phyloP scores from a whole-genome alignment of 2,888 invertebrate species.

The Unio pictorum region DNA sequence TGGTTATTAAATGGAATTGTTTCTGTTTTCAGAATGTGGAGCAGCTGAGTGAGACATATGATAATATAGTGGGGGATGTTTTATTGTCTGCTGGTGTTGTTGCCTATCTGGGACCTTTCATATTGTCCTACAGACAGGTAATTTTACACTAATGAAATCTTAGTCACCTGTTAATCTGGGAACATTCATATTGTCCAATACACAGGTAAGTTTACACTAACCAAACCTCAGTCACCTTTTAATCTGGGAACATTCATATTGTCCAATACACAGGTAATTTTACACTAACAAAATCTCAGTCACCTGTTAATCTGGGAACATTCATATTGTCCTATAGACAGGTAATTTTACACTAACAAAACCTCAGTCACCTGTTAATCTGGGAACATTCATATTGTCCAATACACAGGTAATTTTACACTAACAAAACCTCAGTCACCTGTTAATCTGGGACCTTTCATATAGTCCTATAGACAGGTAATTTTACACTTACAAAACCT shows the following conservation, averaged over 20 bases:
- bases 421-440: no score
- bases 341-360: conserved; percentile 30
- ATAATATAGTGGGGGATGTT: conserved; percentile 71
- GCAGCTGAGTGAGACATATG: conserved; percentile 64
- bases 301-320: conserved; percentile 37
- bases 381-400: conserved; percentile 65
- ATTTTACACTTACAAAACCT: no score
- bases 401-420: conserved; percentile 61
- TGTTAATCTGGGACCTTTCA: no score
- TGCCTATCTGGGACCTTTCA: conserved; percentile 70
- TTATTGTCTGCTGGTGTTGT: conserved; percentile 69
- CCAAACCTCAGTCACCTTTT: no score
- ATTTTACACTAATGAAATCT: background rate
- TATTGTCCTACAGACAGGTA: conserved; percentile 67
- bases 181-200: conserved; percentile 67
- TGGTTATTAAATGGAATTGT: background rate
- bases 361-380: no score
- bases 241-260: conserved; percentile 69
- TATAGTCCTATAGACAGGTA: no score
- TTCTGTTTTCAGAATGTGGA: conserved; percentile 61
- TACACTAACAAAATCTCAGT: no score
- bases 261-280: conserved; percentile 64
- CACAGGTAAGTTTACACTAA: conserved; percentile 52
- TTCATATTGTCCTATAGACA: conserved; percentile 68
- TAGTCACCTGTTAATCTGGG: conserved; percentile 51